Percentiles rank a stretch among this genome's conserved stretches.
These are phyloP conservation scores for Coenobita brevimanus DNA, from an alignment of 1,140 invertebrate genomes.

Conservation along the genomic window DNA sequence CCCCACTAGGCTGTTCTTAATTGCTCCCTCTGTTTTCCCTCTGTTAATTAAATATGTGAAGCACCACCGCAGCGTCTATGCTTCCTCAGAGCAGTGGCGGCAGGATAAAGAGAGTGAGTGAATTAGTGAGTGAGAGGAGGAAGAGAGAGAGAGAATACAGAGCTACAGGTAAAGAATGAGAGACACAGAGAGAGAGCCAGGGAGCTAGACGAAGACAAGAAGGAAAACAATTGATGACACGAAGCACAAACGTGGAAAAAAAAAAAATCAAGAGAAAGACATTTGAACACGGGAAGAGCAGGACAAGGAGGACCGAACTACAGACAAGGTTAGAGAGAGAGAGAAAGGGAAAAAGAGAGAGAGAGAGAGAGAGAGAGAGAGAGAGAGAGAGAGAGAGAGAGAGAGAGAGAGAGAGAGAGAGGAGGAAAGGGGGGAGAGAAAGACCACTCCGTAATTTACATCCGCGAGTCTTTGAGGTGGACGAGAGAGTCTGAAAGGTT, in stretches of 20 bases:
- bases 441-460: slow-evolving; percentile 35
- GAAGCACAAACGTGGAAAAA: no score
- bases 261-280: background rate
- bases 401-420: slow-evolving; percentile 6
- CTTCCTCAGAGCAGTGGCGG: no score
- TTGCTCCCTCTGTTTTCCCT: no score
- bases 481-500: slow-evolving; percentile 43
- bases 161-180: background rate
- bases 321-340: slow-evolving; percentile 1
- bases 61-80: no score
- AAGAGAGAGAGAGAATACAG: background rate
- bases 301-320: background rate
- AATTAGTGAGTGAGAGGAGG: background rate
- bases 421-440: background rate
- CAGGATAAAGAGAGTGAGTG: background rate
- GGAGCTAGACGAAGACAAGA: background rate
- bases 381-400: slow-evolving; percentile 9
- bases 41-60: no score
- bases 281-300: background rate
- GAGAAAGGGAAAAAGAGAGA: background rate
- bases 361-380: slow-evolving; percentile 16
- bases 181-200: slow-evolving; percentile 6
- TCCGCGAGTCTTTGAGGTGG: slow-evolving; percentile 40
- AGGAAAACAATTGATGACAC: no score
- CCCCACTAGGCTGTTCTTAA: no score